Evolutionary conservation across 2,888 invertebrate species (phyloP).

Genomic region (Unio pictorum): DNA sequence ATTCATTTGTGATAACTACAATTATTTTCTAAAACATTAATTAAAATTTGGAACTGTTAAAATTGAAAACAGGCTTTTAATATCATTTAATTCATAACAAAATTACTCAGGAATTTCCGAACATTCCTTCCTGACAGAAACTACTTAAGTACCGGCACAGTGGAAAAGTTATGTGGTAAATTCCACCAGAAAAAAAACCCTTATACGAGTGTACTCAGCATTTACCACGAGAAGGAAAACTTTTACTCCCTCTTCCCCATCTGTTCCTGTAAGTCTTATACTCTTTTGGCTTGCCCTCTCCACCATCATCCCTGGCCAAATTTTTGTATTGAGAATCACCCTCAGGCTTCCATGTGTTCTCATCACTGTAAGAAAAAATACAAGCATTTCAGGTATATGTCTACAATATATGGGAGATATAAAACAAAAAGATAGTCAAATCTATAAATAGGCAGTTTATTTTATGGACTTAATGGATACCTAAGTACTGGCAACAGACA

Average conservation of each 20-base stretch:
- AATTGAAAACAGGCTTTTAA: too few species aligned
- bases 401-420: neutral
- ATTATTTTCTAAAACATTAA: too few species aligned
- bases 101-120: too few species aligned
- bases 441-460: neutral
- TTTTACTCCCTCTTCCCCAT: slow-evolving; percentile 80
- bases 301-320: slow-evolving; percentile 93
- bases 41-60: too few species aligned
- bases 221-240: slow-evolving; percentile 88
- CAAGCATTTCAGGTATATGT: neutral
- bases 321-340: slow-evolving; percentile 92
- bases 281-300: slow-evolving; percentile 90
- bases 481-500: too few species aligned
- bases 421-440: neutral
- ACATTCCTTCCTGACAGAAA: too few species aligned
- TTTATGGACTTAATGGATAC: too few species aligned
- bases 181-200: neutral
- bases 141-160: too few species aligned
- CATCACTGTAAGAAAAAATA: slow-evolving; percentile 77
- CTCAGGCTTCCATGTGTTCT: slow-evolving; percentile 90
- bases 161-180: too few species aligned
- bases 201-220: slow-evolving; percentile 11
- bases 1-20: too few species aligned
- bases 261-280: slow-evolving; percentile 87
- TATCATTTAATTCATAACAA: too few species aligned